phyloP scores from a whole-genome alignment of 2,888 invertebrate species.

The Lydus trimaculatus region DNA sequence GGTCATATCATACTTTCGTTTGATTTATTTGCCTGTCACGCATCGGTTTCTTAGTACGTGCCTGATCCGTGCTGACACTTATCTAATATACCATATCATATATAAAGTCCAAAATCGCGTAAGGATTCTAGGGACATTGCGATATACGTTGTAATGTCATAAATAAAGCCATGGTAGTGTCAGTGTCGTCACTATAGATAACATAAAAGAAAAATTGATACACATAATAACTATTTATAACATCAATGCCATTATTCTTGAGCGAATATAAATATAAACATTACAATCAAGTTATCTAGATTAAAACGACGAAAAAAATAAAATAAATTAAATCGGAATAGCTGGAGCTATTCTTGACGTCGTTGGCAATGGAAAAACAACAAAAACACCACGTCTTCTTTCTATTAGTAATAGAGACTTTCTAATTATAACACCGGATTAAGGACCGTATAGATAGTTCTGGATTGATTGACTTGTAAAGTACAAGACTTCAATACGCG shows the following conservation, averaged over 20 bases:
- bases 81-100: constrained; percentile 53
- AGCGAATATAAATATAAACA: neutral
- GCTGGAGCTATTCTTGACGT: neutral
- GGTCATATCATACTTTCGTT: constrained; percentile 29
- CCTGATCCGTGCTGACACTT: constrained; percentile 51
- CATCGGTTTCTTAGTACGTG: constrained; percentile 46
- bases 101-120: constrained; percentile 50
- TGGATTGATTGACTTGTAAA: neutral
- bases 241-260: neutral
- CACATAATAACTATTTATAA: neutral
- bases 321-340: no score
- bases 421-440: neutral
- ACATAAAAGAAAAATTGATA: neutral
- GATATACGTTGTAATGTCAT: neutral
- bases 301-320: no score
- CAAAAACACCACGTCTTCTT: neutral
- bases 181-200: neutral
- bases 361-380: neutral
- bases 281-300: no score
- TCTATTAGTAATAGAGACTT: neutral
- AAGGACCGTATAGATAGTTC: neutral
- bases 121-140: constrained; percentile 39
- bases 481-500: neutral
- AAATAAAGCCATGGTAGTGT: neutral
- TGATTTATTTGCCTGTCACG: constrained; percentile 48